A percentile compares a stretch with the other conserved stretches of the same genome.
Conservation (phyloP, 1,140 invertebrate species). For the Melanaphis sacchari region DNA sequence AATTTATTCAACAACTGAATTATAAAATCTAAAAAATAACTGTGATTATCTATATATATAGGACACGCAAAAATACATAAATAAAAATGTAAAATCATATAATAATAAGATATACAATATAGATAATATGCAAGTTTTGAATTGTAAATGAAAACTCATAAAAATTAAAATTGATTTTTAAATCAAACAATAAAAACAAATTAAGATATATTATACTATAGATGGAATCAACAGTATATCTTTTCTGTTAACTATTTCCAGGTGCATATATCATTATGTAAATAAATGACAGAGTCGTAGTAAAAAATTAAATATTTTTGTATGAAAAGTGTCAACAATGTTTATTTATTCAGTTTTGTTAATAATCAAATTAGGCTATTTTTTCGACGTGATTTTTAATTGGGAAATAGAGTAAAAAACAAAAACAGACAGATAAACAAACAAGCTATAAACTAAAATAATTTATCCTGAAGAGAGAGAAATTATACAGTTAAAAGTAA, state of each 20-base stretch:
- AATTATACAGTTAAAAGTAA: background rate
- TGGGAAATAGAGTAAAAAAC: background rate
- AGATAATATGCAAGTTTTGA: background rate
- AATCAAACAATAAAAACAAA: conserved; percentile 6
- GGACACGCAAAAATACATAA: background rate
- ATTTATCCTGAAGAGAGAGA: background rate
- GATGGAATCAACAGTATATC: background rate
- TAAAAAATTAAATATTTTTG: background rate
- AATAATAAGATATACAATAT: background rate
- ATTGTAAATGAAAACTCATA: background rate
- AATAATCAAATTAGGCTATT: background rate
- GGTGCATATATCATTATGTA: background rate
- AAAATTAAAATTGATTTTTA: background rate
- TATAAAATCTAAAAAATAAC: background rate
- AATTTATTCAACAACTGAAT: background rate
- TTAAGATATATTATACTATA: background rate
- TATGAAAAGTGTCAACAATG: background rate
- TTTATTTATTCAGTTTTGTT: background rate
- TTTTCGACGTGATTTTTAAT: background rate
- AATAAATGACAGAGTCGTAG: background rate
- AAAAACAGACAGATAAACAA: background rate
- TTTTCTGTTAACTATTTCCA: background rate
- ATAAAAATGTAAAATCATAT: background rate
- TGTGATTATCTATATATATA: background rate
- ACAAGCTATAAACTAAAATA: background rate